Percentiles rank a stretch among this genome's conserved stretches.
Conservation (phyloP, 2,888 invertebrate species). For the Troglohyphantes excavatus region DNA sequence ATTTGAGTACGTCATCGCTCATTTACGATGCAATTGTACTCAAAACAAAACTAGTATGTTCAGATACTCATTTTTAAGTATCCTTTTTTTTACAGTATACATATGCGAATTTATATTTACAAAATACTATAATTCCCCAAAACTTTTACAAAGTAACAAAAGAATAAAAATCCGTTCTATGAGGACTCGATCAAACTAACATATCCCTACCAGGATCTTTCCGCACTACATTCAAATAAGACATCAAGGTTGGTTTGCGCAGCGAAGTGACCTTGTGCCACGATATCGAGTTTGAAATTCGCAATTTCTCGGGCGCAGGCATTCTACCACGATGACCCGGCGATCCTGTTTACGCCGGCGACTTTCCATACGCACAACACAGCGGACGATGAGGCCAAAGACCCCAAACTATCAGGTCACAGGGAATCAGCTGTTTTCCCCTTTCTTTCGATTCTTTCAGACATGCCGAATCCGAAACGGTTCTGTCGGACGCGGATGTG, state of each 20-base stretch:
- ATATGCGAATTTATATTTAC: too few relatives aligned
- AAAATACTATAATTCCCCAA: too few relatives aligned
- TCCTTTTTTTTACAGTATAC: too few relatives aligned
- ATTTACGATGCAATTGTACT: too few relatives aligned
- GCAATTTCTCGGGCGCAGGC: constrained; percentile 5
- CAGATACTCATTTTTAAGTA: too few relatives aligned
- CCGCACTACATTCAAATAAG: neutral
- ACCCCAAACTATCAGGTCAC: constrained; percentile 61
- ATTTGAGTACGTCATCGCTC: too few relatives aligned
- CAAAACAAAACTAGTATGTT: too few relatives aligned
- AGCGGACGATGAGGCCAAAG: constrained; percentile 46
- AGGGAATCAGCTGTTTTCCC: constrained; percentile 54
- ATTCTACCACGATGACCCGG: constrained; percentile 41
- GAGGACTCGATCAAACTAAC: too few relatives aligned
- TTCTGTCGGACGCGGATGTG: too few relatives aligned
- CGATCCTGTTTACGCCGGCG: constrained; percentile 56
- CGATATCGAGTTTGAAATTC: constrained; percentile 43
- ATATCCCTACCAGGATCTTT: too few relatives aligned
- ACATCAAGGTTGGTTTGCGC: neutral
- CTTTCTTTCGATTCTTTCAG: constrained; percentile 7
- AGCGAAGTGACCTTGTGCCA: constrained; percentile 32
- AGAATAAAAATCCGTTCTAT: too few relatives aligned
- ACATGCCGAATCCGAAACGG: constrained; percentile 31
- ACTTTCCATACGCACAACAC: constrained; percentile 9
- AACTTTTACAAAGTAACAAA: too few relatives aligned